Percentiles rank a stretch among this genome's conserved stretches.
These are phyloP conservation scores for Heliconius himera DNA, from an alignment of 1,140 invertebrate species.

Conservation along the genomic window DNA sequence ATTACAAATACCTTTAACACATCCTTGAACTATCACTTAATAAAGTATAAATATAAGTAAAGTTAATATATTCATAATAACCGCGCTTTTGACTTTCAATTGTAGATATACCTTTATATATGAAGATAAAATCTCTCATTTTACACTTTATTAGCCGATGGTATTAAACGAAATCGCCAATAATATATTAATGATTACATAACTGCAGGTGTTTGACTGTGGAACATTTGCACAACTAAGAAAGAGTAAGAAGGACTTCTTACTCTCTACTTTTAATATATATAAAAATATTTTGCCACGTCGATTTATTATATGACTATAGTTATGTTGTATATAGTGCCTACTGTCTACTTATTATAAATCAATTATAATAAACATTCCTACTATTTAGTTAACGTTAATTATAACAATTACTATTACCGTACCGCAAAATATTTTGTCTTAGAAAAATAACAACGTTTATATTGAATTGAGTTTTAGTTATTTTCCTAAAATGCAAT, in stretches of 20 bases:
- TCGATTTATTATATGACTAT: background rate
- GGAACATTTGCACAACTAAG: background rate
- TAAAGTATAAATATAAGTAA: background rate
- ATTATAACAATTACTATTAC: too few relatives aligned
- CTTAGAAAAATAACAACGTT: too few relatives aligned
- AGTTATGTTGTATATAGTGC: background rate
- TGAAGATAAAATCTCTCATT: constrained; percentile 42
- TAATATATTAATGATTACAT: constrained; percentile 31
- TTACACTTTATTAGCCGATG: constrained; percentile 51
- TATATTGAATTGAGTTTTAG: too few relatives aligned
- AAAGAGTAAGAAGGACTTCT: background rate
- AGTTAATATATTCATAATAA: background rate
- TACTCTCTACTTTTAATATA: too few relatives aligned
- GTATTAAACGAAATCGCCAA: constrained; percentile 46
- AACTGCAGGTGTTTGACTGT: constrained; percentile 46
- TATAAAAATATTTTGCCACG: background rate
- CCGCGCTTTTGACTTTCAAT: constrained; percentile 5
- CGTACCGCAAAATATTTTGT: too few relatives aligned
- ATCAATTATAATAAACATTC: background rate
- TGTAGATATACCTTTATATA: constrained; percentile 23
- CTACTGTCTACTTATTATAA: background rate
- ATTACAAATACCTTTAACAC: too few relatives aligned
- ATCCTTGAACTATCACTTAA: background rate
- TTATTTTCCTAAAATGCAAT: too few relatives aligned
- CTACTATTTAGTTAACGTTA: background rate